A percentile compares a stretch with the other conserved stretches of the same genome.
phyloP scores from a whole-genome alignment of 2,888 invertebrate species.

The Nephrotoma flavescens region DNA sequence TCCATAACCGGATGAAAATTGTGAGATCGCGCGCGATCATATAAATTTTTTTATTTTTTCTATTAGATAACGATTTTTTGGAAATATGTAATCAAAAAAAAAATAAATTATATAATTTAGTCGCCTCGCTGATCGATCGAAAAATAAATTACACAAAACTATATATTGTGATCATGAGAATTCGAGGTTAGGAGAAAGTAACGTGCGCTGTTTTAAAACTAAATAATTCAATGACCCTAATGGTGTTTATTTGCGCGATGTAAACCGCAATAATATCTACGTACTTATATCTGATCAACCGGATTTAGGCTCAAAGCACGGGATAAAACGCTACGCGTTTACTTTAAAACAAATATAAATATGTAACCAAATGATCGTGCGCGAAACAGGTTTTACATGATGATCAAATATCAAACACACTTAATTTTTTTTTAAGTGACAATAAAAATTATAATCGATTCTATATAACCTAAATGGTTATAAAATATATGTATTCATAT shows the following conservation, averaged over 20 bases:
- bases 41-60: neutral
- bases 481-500: neutral
- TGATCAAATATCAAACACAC: neutral
- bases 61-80: neutral
- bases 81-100: neutral
- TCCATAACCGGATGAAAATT: neutral
- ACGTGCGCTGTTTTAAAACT: neutral
- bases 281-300: neutral
- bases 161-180: neutral
- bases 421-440: neutral
- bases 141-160: too few species aligned
- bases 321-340: neutral
- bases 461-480: neutral
- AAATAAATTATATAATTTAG: neutral
- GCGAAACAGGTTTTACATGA: neutral
- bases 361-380: neutral
- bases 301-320: neutral
- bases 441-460: neutral
- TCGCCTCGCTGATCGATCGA: neutral
- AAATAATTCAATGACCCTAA: neutral
- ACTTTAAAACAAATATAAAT: neutral
- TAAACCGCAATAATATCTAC: neutral
- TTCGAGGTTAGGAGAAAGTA: neutral
- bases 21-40: neutral
- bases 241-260: neutral